Percentiles rank a stretch among this genome's conserved stretches.
Evolutionary conservation across 2,888 invertebrate genomes (phyloP).

Genomic region (Tholera decimalis): DNA sequence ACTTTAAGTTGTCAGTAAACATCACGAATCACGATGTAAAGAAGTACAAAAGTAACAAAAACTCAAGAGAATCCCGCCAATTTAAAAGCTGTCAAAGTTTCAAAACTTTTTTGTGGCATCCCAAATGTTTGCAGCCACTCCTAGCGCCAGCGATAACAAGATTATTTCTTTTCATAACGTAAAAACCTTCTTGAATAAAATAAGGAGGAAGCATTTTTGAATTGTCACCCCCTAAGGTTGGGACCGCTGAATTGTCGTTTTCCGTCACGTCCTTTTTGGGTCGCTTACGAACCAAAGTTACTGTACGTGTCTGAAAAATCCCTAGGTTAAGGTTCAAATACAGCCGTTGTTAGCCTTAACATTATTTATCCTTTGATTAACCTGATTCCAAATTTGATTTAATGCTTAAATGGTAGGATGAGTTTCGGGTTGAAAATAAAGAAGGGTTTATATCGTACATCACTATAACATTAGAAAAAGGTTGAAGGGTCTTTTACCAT

Average conservation of each 20-base stretch:
- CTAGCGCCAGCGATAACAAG: slow-evolving; percentile 27
- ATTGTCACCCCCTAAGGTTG: slow-evolving; percentile 43
- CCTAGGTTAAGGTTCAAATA: slow-evolving; percentile 29
- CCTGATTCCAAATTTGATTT: slow-evolving; percentile 26
- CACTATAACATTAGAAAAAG: slow-evolving; percentile 23
- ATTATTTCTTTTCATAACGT: slow-evolving; percentile 54
- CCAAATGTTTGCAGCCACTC: slow-evolving; percentile 35
- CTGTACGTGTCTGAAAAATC: slow-evolving; percentile 51
- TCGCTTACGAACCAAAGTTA: slow-evolving; percentile 55
- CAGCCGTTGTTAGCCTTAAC: slow-evolving; percentile 37
- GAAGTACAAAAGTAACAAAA: not conserved
- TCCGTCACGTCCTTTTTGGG: slow-evolving; percentile 56
- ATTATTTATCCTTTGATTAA: slow-evolving; percentile 37
- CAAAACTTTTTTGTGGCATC: slow-evolving; percentile 15
- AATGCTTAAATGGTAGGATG: slow-evolving; percentile 14
- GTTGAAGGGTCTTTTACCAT: slow-evolving; percentile 13
- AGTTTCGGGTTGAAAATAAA: slow-evolving; percentile 20
- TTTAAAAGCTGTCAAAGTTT: slow-evolving; percentile 27
- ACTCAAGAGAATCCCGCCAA: slow-evolving; percentile 1
- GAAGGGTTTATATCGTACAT: slow-evolving; percentile 29
- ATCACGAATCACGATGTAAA: too few species aligned
- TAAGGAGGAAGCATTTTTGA: slow-evolving; percentile 51
- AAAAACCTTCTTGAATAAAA: slow-evolving; percentile 47
- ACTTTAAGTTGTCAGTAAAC: not conserved
- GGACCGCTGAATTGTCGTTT: slow-evolving; percentile 54